phyloP scores from a whole-genome alignment of 2,888 invertebrate genomes.

The Cybosia mesomella region DNA sequence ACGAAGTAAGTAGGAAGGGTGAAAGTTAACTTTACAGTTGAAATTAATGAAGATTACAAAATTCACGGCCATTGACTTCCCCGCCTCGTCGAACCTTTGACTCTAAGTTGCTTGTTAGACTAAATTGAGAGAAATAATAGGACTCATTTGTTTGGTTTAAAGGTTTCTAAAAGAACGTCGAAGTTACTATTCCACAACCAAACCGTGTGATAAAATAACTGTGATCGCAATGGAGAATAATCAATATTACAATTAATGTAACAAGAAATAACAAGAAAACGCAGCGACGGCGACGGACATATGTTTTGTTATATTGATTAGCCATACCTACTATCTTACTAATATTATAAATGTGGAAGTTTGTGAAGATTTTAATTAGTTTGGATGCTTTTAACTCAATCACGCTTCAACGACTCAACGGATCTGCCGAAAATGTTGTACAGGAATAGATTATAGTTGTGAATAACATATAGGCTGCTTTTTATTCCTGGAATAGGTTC shows the following conservation, averaged over 20 bases:
- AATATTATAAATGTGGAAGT: no score
- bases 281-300: no score
- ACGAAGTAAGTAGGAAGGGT: constrained; percentile 70
- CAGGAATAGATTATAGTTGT: no score
- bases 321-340: no score
- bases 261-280: neutral
- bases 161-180: constrained; percentile 67
- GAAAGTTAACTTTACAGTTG: constrained; percentile 76
- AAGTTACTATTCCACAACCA: constrained; percentile 71
- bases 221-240: constrained; percentile 16
- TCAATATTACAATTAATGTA: neutral
- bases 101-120: constrained; percentile 84
- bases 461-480: no score
- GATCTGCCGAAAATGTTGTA: no score
- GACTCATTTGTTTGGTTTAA: constrained; percentile 84
- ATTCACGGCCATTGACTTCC: constrained; percentile 85
- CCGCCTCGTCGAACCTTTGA: constrained; percentile 83
- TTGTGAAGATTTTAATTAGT: no score
- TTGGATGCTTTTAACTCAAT: no score
- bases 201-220: constrained; percentile 48
- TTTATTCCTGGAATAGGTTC: no score
- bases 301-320: no score
- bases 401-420: no score
- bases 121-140: constrained; percentile 87
- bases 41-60: constrained; percentile 87